Percentiles rank a stretch among this genome's conserved stretches.
Evolutionary conservation across 2,888 invertebrate genomes (phyloP).

Genomic region (Monochamus alternatus): DNA sequence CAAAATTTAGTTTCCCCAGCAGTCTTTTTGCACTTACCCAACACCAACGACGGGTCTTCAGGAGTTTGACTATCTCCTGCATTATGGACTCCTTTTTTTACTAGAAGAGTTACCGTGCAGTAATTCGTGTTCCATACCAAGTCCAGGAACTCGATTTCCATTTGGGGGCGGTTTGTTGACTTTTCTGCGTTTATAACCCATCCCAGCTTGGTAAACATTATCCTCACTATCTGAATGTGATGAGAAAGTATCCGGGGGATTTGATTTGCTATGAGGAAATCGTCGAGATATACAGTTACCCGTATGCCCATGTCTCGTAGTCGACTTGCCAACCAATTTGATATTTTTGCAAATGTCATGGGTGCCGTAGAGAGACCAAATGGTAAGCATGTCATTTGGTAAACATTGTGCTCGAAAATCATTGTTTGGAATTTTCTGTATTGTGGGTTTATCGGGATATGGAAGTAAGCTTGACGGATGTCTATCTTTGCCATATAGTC

Average conservation of each 20-base stretch:
- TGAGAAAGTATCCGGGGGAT: neutral
- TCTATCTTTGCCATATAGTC: slow-evolving; percentile 48
- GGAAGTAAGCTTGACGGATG: slow-evolving; percentile 47
- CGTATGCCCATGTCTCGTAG: slow-evolving; percentile 46
- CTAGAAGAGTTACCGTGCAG: too few relatives aligned
- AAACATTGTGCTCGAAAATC: slow-evolving; percentile 3
- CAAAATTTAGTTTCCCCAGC: slow-evolving; percentile 34
- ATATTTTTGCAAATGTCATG: slow-evolving; percentile 47
- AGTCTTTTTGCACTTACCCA: slow-evolving; percentile 39
- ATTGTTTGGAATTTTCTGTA: slow-evolving; percentile 41
- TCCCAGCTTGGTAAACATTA: too few relatives aligned
- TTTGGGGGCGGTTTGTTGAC: too few relatives aligned
- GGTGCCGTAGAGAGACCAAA: slow-evolving; percentile 24
- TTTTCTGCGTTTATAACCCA: too few relatives aligned
- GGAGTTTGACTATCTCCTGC: too few relatives aligned
- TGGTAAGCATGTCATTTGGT: slow-evolving; percentile 48
- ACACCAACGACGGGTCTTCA: slow-evolving; percentile 20
- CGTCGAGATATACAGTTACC: slow-evolving; percentile 56
- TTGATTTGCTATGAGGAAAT: slow-evolving; percentile 26
- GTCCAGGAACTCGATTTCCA: too few relatives aligned
- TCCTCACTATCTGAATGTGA: too few relatives aligned
- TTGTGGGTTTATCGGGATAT: slow-evolving; percentile 39
- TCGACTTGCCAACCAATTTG: slow-evolving; percentile 52
- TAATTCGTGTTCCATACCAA: too few relatives aligned
- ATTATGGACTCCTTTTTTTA: too few relatives aligned